These are phyloP conservation scores for Ciconia maguari DNA, from an alignment of 2,113 vertebrate genomes.

Conservation along the genomic window DNA sequence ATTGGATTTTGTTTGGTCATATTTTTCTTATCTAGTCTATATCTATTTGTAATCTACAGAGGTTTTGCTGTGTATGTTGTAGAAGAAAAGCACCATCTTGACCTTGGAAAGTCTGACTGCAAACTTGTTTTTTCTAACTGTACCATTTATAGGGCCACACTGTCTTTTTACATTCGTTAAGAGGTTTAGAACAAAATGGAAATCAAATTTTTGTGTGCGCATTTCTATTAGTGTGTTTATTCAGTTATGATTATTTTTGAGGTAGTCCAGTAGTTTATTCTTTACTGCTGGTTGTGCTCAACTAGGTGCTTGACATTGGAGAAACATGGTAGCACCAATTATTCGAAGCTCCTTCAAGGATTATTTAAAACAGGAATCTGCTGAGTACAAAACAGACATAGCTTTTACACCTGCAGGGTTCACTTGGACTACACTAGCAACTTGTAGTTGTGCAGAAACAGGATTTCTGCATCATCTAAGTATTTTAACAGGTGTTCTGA, in stretches of 20 bases:
- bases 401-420: neutral
- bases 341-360: neutral
- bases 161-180: neutral
- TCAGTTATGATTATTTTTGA: neutral
- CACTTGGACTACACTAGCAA: neutral
- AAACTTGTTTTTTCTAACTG: neutral
- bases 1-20: neutral
- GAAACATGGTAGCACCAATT: neutral
- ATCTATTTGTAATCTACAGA: neutral
- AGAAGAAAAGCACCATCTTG: neutral
- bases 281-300: neutral
- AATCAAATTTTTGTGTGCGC: neutral
- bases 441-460: neutral
- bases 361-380: slow-evolving; percentile 7
- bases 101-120: neutral
- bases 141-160: neutral
- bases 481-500: neutral
- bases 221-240: neutral
- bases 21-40: neutral
- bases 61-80: neutral
- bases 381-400: neutral
- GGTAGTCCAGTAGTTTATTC: neutral
- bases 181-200: neutral
- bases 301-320: neutral
- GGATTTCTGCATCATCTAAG: neutral